Percentiles rank a stretch among this genome's conserved stretches.
Evolutionary conservation across 2,888 invertebrate genomes (phyloP).

Genomic region (Smittia aterrima): DNA sequence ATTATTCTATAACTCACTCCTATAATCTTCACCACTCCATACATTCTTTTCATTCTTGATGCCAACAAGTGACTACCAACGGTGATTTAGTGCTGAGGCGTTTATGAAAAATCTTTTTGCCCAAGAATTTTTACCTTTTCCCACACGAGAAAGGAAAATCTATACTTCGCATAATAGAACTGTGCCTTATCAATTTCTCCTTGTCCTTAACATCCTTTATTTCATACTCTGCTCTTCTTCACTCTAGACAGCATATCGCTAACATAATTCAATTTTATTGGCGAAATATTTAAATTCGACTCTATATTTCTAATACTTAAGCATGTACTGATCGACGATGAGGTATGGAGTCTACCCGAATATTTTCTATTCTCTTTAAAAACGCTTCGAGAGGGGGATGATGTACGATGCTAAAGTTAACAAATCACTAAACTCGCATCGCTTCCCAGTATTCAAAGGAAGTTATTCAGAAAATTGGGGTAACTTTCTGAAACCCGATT

Average conservation of each 20-base stretch:
- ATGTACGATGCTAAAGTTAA: conserved; percentile 1
- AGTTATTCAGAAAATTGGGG: background rate
- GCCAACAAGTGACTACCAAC: background rate
- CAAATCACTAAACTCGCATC: background rate
- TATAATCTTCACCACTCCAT: too few relatives aligned
- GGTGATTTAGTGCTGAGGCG: background rate
- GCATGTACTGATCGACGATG: conserved; percentile 20
- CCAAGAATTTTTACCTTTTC: background rate
- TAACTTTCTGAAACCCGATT: background rate
- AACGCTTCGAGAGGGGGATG: background rate
- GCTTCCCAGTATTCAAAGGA: background rate
- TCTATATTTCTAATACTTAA: background rate
- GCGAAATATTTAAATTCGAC: conserved; percentile 33
- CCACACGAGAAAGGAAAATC: too few relatives aligned
- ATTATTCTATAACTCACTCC: too few relatives aligned
- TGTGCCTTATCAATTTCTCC: conserved; percentile 1
- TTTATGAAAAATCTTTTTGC: background rate
- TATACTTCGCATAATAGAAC: background rate
- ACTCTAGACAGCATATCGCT: conserved; percentile 14
- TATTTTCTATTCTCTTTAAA: background rate
- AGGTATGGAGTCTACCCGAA: too few relatives aligned
- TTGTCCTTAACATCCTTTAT: background rate
- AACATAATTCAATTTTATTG: conserved; percentile 40
- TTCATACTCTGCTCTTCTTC: background rate
- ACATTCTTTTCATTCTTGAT: background rate